phyloP scores from a whole-genome alignment of 2,113 vertebrate species.

The Perca flavescens region DNA sequence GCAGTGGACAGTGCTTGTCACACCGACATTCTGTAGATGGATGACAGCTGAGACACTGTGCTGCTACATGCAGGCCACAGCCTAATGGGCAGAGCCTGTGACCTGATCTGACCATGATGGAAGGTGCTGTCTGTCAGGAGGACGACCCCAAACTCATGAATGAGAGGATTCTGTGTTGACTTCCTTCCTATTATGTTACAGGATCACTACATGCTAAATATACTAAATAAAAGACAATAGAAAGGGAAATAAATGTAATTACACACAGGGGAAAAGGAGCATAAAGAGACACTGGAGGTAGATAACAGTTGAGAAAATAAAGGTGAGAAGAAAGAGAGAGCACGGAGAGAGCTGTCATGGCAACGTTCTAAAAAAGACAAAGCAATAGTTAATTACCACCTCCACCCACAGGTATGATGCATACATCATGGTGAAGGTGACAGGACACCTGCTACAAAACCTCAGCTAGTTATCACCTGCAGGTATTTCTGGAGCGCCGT shows the following conservation, averaged over 20 bases:
- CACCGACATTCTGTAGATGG: slow-evolving; percentile 12
- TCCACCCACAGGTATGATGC: slow-evolving; percentile 74
- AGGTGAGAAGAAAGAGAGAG: slow-evolving; percentile 56
- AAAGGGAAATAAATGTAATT: not conserved
- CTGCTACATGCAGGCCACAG: slow-evolving; percentile 51
- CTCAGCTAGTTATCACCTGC: slow-evolving; percentile 75
- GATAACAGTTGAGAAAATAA: slow-evolving; percentile 54
- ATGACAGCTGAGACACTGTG: slow-evolving; percentile 53
- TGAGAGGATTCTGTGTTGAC: not conserved
- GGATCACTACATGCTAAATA: not conserved
- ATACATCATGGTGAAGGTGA: slow-evolving; percentile 70
- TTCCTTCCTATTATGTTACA: not conserved
- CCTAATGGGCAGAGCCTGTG: slow-evolving; percentile 40
- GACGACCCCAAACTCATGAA: slow-evolving; percentile 22
- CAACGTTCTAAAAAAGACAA: slow-evolving; percentile 77
- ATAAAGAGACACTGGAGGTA: slow-evolving; percentile 22
- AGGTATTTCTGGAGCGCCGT: slow-evolving; percentile 71
- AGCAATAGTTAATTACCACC: slow-evolving; percentile 81
- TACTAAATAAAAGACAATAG: not conserved
- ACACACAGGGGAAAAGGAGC: slow-evolving; percentile 10
- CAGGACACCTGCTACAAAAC: slow-evolving; percentile 75
- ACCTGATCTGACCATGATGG: slow-evolving; percentile 61
- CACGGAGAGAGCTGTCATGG: slow-evolving; percentile 69
- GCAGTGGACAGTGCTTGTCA: slow-evolving; percentile 24
- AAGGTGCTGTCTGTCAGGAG: slow-evolving; percentile 44